Percentiles rank a stretch among this genome's conserved stretches.
phyloP scores from a whole-genome alignment of 1,140 invertebrate genomes.

The Drosophila sp. region DNA sequence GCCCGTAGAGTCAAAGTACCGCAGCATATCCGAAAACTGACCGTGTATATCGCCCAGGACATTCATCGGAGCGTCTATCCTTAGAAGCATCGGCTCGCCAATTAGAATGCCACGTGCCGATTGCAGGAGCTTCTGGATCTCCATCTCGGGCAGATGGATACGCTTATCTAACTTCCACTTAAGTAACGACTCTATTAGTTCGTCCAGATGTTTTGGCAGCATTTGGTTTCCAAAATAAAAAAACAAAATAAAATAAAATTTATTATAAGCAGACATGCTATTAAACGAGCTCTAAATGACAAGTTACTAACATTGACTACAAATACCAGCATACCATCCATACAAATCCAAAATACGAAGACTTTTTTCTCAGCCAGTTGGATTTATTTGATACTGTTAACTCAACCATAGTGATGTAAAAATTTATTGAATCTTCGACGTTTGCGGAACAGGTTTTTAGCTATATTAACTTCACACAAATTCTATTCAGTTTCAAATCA shows the following conservation, averaged over 20 bases:
- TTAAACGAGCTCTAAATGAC: not conserved
- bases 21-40: conserved; percentile 97
- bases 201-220: conserved; percentile 45
- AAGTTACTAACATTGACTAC: not conserved
- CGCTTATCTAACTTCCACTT: conserved; percentile 41
- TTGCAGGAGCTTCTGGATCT: conserved; percentile 83
- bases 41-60: conserved; percentile 99
- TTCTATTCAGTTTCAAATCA: too few relatives aligned
- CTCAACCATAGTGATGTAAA: too few relatives aligned
- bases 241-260: conserved; percentile 8
- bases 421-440: too few relatives aligned
- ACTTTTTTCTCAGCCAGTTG: too few relatives aligned
- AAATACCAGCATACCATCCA: not conserved
- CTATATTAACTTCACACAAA: too few relatives aligned
- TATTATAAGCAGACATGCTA: not conserved
- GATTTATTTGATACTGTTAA: too few relatives aligned
- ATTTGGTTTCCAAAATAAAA: conserved; percentile 24
- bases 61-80: conserved; percentile 98
- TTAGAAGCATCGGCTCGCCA: conserved; percentile 97
- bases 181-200: conserved; percentile 39
- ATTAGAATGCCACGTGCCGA: conserved; percentile 98
- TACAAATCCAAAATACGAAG: not conserved
- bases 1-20: conserved; percentile 99
- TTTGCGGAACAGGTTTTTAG: too few relatives aligned
- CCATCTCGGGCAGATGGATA: conserved; percentile 32